Conservation (phyloP, 2,113 vertebrate genomes). For the Oreochromis niloticus region DNA sequence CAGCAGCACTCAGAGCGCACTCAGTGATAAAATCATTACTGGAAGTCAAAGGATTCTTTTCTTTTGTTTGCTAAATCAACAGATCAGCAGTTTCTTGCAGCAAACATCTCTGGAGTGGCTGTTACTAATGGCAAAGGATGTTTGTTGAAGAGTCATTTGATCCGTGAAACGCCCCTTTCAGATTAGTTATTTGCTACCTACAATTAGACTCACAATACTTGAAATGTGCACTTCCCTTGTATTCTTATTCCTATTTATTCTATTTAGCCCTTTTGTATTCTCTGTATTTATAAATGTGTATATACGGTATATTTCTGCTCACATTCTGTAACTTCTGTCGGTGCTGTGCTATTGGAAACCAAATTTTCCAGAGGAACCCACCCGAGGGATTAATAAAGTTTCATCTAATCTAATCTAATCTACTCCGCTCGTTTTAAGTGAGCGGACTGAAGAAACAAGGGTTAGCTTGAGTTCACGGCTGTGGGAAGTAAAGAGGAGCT, state of each 20-base stretch:
- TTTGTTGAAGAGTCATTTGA: background rate
- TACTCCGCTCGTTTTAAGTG: no score
- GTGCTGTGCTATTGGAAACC: no score
- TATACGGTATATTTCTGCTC: no score
- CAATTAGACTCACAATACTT: background rate
- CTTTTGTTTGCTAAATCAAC: fast-evolving
- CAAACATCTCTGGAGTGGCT: background rate
- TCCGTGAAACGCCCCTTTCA: background rate
- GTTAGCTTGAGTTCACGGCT: fast-evolving
- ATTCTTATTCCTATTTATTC: background rate
- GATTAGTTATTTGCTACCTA: background rate
- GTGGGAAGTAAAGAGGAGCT: no score
- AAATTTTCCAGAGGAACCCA: no score
- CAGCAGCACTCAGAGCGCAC: fast-evolving
- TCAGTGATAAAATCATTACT: background rate
- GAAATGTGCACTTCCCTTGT: background rate
- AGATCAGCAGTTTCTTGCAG: fast-evolving
- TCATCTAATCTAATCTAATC: no score
- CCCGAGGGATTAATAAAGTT: no score
- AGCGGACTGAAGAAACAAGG: no score
- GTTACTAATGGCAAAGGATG: background rate
- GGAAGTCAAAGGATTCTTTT: background rate
- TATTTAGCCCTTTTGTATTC: no score
- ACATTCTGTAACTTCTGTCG: no score
- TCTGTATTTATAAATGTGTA: no score